Base-by-base conservation (phyloP, 2,888 invertebrate genomes). In the Vandiemenella viatica region DNA sequence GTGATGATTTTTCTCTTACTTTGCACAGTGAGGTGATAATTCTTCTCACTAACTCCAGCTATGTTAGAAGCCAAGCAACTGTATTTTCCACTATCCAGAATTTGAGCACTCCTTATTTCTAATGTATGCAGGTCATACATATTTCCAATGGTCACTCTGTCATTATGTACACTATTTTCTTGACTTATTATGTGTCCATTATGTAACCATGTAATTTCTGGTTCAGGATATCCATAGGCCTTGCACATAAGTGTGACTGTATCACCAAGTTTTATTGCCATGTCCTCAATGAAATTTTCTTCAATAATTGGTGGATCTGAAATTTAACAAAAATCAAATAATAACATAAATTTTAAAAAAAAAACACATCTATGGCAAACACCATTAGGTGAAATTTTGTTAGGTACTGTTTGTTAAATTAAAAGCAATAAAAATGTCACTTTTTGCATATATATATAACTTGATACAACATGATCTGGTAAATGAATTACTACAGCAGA, bases 41-140 rank as follows among this genome's bases (percentile, higher is more conserved):
- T 63, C 15, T 73, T 66, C 50, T 69, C 67, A 1, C 71, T 64
- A 1, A 64, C 62, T 1, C 81, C 81, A 1, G 75, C 79, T 43
- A 64, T 64, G 59, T 77, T 81, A n/a, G 59, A 61, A 0, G 79
- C 79, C 13, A 69, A 65, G 55, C 82, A 82, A 0, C 69, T 71
- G 59, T 73, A 77, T 18, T 69, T 57, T 0, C 78, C 79, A 41
- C 65, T 68, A 15, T 74, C 65, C 1, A 26, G 8, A 17, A 44
- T 32, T 13, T 32, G n/a, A 4, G 50, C 46, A 13, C 45, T 46
- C 8, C 17, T 18, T 19, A 48, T n/a, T 2, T 32, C 18, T 18
- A 48, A n/a, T n/a, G n/a, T n/a, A n/a, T n/a, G n/a, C n/a, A n/a
- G n/a, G n/a, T n/a, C n/a, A n/a, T n/a, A n/a, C n/a, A n/a, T n/a